Evolutionary conservation across 2,888 invertebrate species (phyloP), one percentile per base, ranked within the genome.

Genomic region (Noctua comes): DNA sequence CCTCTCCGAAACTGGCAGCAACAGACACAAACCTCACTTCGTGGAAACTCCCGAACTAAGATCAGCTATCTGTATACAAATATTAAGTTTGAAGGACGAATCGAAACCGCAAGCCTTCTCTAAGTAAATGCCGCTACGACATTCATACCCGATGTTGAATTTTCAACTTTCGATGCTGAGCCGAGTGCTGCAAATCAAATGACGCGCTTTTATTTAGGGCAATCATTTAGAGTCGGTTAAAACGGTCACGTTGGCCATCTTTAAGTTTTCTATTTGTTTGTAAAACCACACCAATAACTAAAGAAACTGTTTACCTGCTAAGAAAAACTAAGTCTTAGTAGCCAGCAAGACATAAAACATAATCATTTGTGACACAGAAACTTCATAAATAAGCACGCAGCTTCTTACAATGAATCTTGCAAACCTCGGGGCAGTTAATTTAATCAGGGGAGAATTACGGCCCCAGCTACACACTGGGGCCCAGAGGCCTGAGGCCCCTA

Each of bases 381-480:
- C 74, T 83, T 83, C 73, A 78, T 77, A 83, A 86, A 76, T 78
- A 80, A 80, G 68, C 66, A 64, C 51, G 79, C 36, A 31, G 76
- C 76, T 81, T 46, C 66, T 62, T 59, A 70, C 80, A 76, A 78
- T 82, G 81, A 86, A 85, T 88, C 81, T 81, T 62, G 78, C 66
- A 71, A 79, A 82, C 77, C 76, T 71, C 74, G 57, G 76, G 76
- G 75, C 75, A 87, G 81, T 83, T 85, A 82, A 88, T 87, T 88
- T 76, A 88, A 86, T 86, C 81, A 85, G 79, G 64, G 69, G 78
- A 80, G 82, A 86, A 83, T 75, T 78, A 85, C 77, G 73, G 70
- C 57, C 54, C 64, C 21, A 8, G 74, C 70, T 65, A 51, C 65
- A 68, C 81, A 68, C 74, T 75, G 59, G 59, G 69, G 77, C 64